phyloP scores from a whole-genome alignment of 2,888 invertebrate genomes.

The Archips crataeganus region DNA sequence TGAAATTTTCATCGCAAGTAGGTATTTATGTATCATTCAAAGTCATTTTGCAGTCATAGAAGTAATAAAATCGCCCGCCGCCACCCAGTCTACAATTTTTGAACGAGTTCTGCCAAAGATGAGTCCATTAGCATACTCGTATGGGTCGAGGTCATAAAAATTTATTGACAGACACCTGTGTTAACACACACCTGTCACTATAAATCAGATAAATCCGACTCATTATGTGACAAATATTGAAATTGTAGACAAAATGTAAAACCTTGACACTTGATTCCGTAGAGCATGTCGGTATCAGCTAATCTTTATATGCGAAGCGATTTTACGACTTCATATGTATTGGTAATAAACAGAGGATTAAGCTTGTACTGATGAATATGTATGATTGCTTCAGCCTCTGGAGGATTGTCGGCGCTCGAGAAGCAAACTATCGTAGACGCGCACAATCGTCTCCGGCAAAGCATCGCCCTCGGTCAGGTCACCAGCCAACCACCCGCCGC shows the following conservation, averaged over 20 bases:
- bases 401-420: slow-evolving; percentile 89
- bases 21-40: slow-evolving; percentile 43
- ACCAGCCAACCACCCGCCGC: slow-evolving; percentile 91
- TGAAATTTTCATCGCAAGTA: slow-evolving; percentile 15
- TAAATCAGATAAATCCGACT: slow-evolving; percentile 69
- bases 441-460: slow-evolving; percentile 92
- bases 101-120: slow-evolving; percentile 66
- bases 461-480: slow-evolving; percentile 92
- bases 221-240: slow-evolving; percentile 55
- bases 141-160: slow-evolving; percentile 77
- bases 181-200: slow-evolving; percentile 66
- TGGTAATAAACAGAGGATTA: slow-evolving; percentile 10
- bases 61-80: slow-evolving; percentile 68
- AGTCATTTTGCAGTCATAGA: slow-evolving; percentile 48
- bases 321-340: slow-evolving; percentile 23
- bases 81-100: slow-evolving; percentile 78
- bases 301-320: slow-evolving; percentile 27
- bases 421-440: slow-evolving; percentile 91
- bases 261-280: slow-evolving; percentile 56
- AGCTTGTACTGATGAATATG: slow-evolving; percentile 17
- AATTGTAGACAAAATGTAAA: slow-evolving; percentile 56
- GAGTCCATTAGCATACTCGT: slow-evolving; percentile 73
- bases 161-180: slow-evolving; percentile 80
- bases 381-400: slow-evolving; percentile 80
- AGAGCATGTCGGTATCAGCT: slow-evolving; percentile 39